Conservation (phyloP, 1,140 invertebrate genomes). For the Harlomillsia oculata region DNA sequence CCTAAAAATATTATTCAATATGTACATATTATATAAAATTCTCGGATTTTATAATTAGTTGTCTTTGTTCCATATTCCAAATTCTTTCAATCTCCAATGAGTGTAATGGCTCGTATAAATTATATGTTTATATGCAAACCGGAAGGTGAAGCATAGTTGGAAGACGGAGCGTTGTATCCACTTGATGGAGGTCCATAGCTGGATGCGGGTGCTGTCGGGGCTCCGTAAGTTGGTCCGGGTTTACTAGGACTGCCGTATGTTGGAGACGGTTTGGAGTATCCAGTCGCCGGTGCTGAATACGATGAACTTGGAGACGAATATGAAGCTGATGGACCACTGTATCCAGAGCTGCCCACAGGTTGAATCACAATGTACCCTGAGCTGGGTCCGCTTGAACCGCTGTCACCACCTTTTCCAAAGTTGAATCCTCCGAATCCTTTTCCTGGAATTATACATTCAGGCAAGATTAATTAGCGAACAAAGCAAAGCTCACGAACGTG, state of each 20-base stretch:
- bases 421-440: background rate
- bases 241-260: background rate
- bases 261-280: background rate
- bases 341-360: slow-evolving; percentile 11
- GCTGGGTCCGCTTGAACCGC: background rate
- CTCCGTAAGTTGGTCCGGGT: background rate
- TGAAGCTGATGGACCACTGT: slow-evolving; percentile 7
- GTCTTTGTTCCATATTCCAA: too few relatives aligned
- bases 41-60: too few relatives aligned
- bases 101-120: too few relatives aligned
- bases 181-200: background rate
- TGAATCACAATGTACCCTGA: slow-evolving; percentile 26
- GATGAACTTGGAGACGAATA: slow-evolving; percentile 8
- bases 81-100: too few relatives aligned
- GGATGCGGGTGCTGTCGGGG: background rate
- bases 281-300: background rate
- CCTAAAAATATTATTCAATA: too few relatives aligned
- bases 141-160: too few relatives aligned
- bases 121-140: too few relatives aligned
- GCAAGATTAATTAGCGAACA: too few relatives aligned
- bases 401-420: background rate
- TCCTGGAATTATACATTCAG: too few relatives aligned
- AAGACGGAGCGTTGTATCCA: too few relatives aligned
- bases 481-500: too few relatives aligned
- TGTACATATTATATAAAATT: too few relatives aligned